These are phyloP conservation scores for Zaprionus ornatus DNA, from an alignment of 1,140 invertebrate species.

Conservation along the genomic window DNA sequence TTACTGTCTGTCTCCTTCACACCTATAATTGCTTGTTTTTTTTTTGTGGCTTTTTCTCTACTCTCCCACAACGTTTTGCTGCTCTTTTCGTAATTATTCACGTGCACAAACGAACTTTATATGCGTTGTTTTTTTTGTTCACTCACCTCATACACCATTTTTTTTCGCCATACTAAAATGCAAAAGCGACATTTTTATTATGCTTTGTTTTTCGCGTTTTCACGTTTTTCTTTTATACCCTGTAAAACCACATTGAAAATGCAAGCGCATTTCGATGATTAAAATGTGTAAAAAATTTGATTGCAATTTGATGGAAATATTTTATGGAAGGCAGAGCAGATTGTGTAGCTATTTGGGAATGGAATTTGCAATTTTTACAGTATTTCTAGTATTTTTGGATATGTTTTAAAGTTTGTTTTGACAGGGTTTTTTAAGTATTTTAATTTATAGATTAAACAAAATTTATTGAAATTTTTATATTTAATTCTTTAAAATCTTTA, in stretches of 20 bases:
- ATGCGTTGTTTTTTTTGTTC: slow-evolving; percentile 35
- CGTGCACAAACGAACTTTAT: slow-evolving; percentile 55
- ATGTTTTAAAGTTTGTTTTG: neutral
- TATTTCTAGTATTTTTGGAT: neutral
- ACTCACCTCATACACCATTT: slow-evolving; percentile 22
- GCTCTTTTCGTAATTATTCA: slow-evolving; percentile 76
- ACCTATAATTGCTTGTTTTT: slow-evolving; percentile 33
- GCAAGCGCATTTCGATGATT: neutral
- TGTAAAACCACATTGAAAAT: neutral
- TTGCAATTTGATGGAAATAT: neutral
- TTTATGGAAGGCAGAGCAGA: neutral
- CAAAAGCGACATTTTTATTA: slow-evolving; percentile 39
- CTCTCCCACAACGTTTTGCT: slow-evolving; percentile 25
- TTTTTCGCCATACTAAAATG: slow-evolving; percentile 39
- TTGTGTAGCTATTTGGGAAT: neutral
- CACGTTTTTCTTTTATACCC: slow-evolving; percentile 20
- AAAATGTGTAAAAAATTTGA: neutral
- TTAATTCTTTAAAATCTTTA: slow-evolving; percentile 4
- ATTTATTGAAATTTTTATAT: neutral
- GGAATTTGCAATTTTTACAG: neutral
- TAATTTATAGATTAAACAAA: neutral
- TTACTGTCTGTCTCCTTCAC: slow-evolving; percentile 21
- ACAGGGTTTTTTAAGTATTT: neutral
- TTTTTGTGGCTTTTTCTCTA: slow-evolving; percentile 33
- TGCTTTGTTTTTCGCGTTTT: slow-evolving; percentile 18